phyloP scores from a whole-genome alignment of 2,797 vertebrate species.

The Heliangelus exortis region DNA sequence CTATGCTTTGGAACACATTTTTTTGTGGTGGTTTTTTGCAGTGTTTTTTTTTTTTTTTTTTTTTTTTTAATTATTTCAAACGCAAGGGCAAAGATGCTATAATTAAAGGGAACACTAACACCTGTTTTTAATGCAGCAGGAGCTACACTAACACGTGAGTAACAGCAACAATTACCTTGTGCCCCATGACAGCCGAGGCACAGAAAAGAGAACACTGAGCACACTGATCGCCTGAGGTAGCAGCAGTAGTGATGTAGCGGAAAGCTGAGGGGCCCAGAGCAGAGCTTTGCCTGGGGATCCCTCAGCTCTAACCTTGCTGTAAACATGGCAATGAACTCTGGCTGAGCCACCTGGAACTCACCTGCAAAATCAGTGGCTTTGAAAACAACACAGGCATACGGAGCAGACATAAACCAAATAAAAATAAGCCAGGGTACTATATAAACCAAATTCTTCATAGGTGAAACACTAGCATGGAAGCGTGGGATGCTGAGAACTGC shows the following conservation, averaged over 20 bases:
- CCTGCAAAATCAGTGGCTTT: background rate
- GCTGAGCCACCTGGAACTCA: background rate
- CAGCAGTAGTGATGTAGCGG: background rate
- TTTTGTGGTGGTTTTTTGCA: background rate
- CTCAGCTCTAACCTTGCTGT: background rate
- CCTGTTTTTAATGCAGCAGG: background rate
- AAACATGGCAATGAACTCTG: background rate
- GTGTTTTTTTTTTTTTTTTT: background rate
- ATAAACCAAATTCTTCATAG: background rate
- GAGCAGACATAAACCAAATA: background rate
- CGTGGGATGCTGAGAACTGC: accelerated
- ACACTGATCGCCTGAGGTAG: background rate
- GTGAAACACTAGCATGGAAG: accelerated
- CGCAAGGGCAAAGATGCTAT: background rate
- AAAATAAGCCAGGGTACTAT: background rate
- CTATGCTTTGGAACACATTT: background rate
- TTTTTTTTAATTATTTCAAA: background rate
- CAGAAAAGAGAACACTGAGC: background rate
- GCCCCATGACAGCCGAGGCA: constrained; percentile 16
- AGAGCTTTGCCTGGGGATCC: background rate
- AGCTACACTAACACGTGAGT: background rate
- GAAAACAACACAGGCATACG: accelerated
- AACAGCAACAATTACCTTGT: constrained; percentile 14
- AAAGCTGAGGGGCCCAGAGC: background rate
- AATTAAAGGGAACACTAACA: background rate